These are phyloP conservation scores for Cherax destructor DNA, from an alignment of 1,140 invertebrate species.

Conservation along the genomic window DNA sequence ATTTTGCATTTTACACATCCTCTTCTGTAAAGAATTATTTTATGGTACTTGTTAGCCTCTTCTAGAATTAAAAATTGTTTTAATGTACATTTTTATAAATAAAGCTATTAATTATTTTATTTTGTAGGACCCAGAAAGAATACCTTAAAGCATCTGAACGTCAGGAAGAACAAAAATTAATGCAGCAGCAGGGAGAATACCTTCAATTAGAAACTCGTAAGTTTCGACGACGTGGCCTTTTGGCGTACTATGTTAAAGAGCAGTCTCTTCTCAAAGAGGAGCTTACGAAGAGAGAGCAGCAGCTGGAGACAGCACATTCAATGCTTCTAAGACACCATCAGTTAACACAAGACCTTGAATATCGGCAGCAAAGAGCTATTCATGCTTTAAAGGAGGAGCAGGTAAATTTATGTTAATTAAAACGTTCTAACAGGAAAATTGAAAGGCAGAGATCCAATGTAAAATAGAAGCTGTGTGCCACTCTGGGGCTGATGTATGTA, in stretches of 20 bases:
- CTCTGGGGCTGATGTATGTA: too few relatives aligned
- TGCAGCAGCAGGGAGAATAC: constrained; percentile 92
- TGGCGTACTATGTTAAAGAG: constrained; percentile 91
- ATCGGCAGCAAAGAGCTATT: constrained; percentile 94
- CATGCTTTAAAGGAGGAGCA: constrained; percentile 93
- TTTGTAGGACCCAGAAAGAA: constrained; percentile 89
- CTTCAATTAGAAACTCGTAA: constrained; percentile 94
- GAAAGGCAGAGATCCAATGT: background rate
- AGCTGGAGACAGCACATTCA: constrained; percentile 95
- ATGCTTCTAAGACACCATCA: constrained; percentile 97
- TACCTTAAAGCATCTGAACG: constrained; percentile 93
- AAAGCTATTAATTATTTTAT: background rate
- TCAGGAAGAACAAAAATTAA: constrained; percentile 90
- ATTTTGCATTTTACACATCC: too few relatives aligned
- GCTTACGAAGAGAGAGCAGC: constrained; percentile 93
- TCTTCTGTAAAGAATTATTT: too few relatives aligned
- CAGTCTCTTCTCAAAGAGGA: constrained; percentile 87
- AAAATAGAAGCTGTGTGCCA: background rate
- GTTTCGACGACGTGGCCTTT: constrained; percentile 92
- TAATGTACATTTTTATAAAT: background rate
- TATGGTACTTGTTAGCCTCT: too few relatives aligned
- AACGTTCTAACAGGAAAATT: background rate
- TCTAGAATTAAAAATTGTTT: too few relatives aligned
- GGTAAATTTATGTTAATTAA: constrained; percentile 77
- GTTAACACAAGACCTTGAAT: constrained; percentile 96